These are phyloP conservation scores for Zelostemma sp. DNA, from an alignment of 1,140 invertebrate species.

Conservation along the genomic window DNA sequence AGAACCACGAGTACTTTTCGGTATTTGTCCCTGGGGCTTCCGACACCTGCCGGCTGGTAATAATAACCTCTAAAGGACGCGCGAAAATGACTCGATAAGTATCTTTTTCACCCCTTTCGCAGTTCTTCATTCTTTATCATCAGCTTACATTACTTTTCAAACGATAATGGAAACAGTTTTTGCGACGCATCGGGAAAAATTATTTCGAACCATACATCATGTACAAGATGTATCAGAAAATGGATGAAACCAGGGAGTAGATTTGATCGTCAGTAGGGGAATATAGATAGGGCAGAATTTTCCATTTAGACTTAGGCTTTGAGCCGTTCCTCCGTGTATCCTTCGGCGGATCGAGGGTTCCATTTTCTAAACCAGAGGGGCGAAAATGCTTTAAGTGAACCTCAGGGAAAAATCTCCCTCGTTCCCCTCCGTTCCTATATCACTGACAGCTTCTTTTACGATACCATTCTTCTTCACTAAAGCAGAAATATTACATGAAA, in stretches of 20 bases:
- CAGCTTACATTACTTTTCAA: too few species aligned
- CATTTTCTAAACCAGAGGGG: constrained; percentile 11
- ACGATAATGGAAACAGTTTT: too few species aligned
- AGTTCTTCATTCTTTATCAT: too few species aligned
- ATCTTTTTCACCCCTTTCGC: too few species aligned
- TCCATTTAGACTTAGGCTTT: constrained; percentile 9
- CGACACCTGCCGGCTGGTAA: neutral
- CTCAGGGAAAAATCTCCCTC: constrained; percentile 12
- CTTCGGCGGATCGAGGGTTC: constrained; percentile 8
- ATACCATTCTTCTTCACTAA: constrained; percentile 9
- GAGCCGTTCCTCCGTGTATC: constrained; percentile 1
- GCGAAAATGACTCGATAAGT: neutral
- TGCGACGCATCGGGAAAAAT: too few species aligned
- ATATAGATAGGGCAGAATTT: constrained; percentile 12
- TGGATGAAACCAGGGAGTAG: neutral
- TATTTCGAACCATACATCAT: too few species aligned
- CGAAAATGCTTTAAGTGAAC: constrained; percentile 6
- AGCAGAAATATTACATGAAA: neutral
- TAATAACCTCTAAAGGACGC: neutral
- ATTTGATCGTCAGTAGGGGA: neutral
- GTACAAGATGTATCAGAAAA: neutral
- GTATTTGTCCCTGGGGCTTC: constrained; percentile 2
- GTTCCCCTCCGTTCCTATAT: constrained; percentile 8
- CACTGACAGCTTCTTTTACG: constrained; percentile 11
- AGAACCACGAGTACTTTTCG: constrained; percentile 8